Evolutionary conservation across 1,140 invertebrate species (phyloP), one percentile per base, ranked within the genome.

Genomic region (Geopemphigus sp.): DNA sequence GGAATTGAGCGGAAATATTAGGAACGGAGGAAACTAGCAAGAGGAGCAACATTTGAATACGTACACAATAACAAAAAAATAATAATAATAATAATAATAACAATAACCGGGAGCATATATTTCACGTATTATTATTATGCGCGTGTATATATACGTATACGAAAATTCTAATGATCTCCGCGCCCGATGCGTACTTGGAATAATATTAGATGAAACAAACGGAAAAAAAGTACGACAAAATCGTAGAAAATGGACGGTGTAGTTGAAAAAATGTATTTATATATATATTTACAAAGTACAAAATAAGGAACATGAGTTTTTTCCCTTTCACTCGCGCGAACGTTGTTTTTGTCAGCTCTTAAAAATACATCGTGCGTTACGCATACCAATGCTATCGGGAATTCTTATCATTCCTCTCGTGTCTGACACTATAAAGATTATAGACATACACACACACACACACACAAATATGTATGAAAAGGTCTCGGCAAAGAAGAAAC

Each of bases 351-450:
- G 29, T 59, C 54, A 59, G n/a, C 72, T 45, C 1, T 56, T 59
- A 59, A 74, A 73, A 59, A 74, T 57, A 11, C n/a, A 39, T 5
- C 5, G 29, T n/a, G 8, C 15, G 17, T 39, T 6, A 14, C n/a
- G 72, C 17, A 73, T 56, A 73, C 26, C 50, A 29, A 50, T 64
- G 29, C n/a, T 66, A 66, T 57, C 47, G 22, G 14, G 47, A 15
- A 50, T 29, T 29, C 22, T 26, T 53, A 70, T 70, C 66, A 19
- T 73, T 73, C 4, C 11, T 26, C 5, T 17, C 26, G 24, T n/a
- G 29, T 73, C 47, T 56, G 72, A 26, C 19, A 22, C 19, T 45
- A 14, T 59, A 74, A 17, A 59, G 5, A 59, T 74, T 39, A 24
- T n/a, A 50, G 47, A 50, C 1, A 50, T 5, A 50, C 47, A 10